Percentiles rank a stretch among this genome's conserved stretches.
Evolutionary conservation across 2,888 invertebrate genomes (phyloP).

Genomic region (Drosophila sordidula): DNA sequence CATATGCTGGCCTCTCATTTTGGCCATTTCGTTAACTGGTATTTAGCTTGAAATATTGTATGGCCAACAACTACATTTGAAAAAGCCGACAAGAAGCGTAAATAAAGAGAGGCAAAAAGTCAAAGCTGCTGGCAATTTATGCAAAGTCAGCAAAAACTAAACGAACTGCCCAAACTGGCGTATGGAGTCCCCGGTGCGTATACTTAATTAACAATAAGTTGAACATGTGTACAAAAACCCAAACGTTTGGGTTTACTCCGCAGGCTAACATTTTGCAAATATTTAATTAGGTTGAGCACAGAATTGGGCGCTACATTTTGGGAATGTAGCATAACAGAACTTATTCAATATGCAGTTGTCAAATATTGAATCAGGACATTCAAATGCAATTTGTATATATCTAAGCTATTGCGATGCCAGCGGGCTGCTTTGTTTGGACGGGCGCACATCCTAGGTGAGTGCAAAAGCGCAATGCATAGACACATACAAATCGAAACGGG

Average conservation of each 20-base stretch:
- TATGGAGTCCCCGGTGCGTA: constrained; percentile 54
- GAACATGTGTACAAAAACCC: constrained; percentile 48
- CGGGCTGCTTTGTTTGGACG: constrained; percentile 24
- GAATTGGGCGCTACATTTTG: constrained; percentile 8
- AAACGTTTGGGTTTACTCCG: constrained; percentile 21
- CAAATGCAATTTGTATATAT: constrained; percentile 51
- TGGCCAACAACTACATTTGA: constrained; percentile 33
- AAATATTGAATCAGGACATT: constrained; percentile 59
- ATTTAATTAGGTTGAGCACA: constrained; percentile 63
- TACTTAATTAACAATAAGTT: constrained; percentile 72
- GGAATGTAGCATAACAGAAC: constrained; percentile 9
- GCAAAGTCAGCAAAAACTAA: constrained; percentile 72
- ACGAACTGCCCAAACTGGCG: constrained; percentile 42
- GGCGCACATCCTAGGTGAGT: constrained; percentile 16
- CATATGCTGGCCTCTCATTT: constrained; percentile 60
- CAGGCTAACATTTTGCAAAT: constrained; percentile 59
- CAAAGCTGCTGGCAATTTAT: constrained; percentile 57
- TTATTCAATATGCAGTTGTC: constrained; percentile 54
- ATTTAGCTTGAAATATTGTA: constrained; percentile 52
- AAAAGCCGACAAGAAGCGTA: constrained; percentile 1
- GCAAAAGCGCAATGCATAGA: constrained; percentile 65
- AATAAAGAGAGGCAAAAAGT: constrained; percentile 21
- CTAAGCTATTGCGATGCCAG: constrained; percentile 1
- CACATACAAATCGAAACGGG: constrained; percentile 9
- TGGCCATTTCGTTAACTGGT: constrained; percentile 59